Conservation (phyloP, 2,113 vertebrate species). For the Coptodon rendalli region DNA sequence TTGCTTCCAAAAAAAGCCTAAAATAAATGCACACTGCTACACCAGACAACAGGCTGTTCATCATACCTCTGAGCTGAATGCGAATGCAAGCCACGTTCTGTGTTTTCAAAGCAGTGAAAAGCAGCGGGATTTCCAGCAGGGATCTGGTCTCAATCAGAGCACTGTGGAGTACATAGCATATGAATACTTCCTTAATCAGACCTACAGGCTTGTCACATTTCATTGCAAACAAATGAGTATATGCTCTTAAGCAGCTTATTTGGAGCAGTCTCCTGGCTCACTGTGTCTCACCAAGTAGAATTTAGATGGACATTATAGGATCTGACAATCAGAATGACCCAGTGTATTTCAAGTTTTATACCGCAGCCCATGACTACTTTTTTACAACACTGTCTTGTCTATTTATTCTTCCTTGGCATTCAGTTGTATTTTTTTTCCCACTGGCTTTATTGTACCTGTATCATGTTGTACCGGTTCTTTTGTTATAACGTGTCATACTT, state of each 20-base stretch:
- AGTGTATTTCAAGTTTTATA: slow-evolving; percentile 1
- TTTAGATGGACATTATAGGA: slow-evolving; percentile 11
- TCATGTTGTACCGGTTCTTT: not conserved
- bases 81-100: not conserved
- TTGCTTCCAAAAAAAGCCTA: slow-evolving; percentile 25
- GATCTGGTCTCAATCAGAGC: not conserved
- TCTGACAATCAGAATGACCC: slow-evolving; percentile 3
- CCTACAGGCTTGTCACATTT: not conserved
- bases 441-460: slow-evolving; percentile 9
- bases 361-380: not conserved
- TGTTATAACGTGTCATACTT: slow-evolving; percentile 16
- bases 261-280: not conserved
- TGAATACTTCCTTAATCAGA: slow-evolving; percentile 17
- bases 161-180: not conserved
- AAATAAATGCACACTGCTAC: slow-evolving; percentile 26
- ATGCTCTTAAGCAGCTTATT: not conserved
- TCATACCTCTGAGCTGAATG: slow-evolving; percentile 10
- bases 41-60: slow-evolving; percentile 34
- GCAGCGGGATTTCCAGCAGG: not conserved
- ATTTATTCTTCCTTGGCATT: slow-evolving; percentile 11
- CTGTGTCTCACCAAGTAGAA: not conserved
- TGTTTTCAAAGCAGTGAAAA: slow-evolving; percentile 14
- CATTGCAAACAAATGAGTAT: not conserved
- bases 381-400: not conserved
- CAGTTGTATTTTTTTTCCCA: not conserved